Conservation (phyloP, 2,888 invertebrate genomes). For the Amiota communis region DNA sequence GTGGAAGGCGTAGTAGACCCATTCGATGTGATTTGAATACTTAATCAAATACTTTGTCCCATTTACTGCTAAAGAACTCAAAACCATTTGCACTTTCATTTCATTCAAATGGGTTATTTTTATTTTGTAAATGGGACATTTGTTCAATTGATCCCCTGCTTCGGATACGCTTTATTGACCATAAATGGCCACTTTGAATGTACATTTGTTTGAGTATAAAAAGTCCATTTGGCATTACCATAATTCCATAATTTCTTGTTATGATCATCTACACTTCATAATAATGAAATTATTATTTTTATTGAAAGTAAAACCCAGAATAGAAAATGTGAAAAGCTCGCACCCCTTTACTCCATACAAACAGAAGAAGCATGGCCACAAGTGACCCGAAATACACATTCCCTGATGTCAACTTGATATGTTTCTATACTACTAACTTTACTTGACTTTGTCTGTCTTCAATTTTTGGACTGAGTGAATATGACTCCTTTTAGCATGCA, state of each 20-base stretch:
- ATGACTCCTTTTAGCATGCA: constrained; percentile 42
- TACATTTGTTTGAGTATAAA: constrained; percentile 25
- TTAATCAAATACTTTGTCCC: not conserved
- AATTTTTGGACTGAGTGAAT: constrained; percentile 36
- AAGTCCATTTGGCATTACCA: constrained; percentile 57
- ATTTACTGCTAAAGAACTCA: not conserved
- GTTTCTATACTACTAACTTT: not conserved
- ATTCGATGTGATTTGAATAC: not conserved
- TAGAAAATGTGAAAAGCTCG: not conserved
- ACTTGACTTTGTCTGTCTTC: constrained; percentile 27
- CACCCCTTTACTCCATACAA: not conserved
- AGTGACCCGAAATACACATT: constrained; percentile 8
- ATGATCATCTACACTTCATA: constrained; percentile 58
- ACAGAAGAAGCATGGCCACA: not conserved
- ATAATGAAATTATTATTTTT: constrained; percentile 65
- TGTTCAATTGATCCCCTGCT: not conserved
- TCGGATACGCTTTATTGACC: not conserved
- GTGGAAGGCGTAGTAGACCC: not conserved
- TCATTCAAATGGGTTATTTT: not conserved
- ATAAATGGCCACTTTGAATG: not conserved
- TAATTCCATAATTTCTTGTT: constrained; percentile 45
- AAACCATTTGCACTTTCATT: not conserved
- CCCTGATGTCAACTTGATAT: not conserved
- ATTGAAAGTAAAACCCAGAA: constrained; percentile 2
- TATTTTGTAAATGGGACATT: not conserved